A percentile compares a stretch with the other conserved stretches of the same genome.
These are phyloP conservation scores for Mesopsocus fuscifrons DNA, from an alignment of 2,888 invertebrate genomes.

Conservation along the genomic window DNA sequence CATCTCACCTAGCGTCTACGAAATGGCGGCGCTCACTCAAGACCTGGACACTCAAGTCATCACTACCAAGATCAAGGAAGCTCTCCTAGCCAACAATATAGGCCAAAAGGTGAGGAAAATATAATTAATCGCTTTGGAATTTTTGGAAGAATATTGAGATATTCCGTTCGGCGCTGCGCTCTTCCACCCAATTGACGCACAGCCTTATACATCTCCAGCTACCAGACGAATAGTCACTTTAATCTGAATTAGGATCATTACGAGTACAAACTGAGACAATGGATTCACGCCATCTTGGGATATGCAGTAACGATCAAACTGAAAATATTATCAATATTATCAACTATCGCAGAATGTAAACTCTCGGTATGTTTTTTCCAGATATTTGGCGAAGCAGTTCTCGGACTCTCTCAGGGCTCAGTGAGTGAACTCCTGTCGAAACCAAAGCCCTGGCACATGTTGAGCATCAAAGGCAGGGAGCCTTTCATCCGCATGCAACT, in stretches of 20 bases:
- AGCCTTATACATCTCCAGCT: background rate
- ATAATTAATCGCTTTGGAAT: background rate
- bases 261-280: too few species aligned
- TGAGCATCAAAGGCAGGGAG: constrained; percentile 93
- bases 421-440: constrained; percentile 94
- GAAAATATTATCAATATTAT: too few species aligned
- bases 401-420: constrained; percentile 90
- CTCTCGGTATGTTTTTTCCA: too few species aligned
- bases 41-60: constrained; percentile 92
- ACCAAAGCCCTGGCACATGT: constrained; percentile 98
- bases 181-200: background rate
- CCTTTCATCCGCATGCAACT: constrained; percentile 92
- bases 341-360: too few species aligned
- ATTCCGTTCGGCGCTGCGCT: too few species aligned
- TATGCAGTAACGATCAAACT: too few species aligned
- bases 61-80: constrained; percentile 93
- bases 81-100: constrained; percentile 87
- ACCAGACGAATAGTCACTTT: too few species aligned
- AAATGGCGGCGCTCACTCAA: constrained; percentile 91
- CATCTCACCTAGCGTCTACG: constrained; percentile 89
- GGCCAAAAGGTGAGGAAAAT: constrained; percentile 61
- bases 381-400: constrained; percentile 93
- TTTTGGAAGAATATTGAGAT: constrained; percentile 3
- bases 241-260: too few species aligned
- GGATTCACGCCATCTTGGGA: too few species aligned